phyloP scores from a whole-genome alignment of 2,113 vertebrate species.

The Pteronura brasiliensis region DNA sequence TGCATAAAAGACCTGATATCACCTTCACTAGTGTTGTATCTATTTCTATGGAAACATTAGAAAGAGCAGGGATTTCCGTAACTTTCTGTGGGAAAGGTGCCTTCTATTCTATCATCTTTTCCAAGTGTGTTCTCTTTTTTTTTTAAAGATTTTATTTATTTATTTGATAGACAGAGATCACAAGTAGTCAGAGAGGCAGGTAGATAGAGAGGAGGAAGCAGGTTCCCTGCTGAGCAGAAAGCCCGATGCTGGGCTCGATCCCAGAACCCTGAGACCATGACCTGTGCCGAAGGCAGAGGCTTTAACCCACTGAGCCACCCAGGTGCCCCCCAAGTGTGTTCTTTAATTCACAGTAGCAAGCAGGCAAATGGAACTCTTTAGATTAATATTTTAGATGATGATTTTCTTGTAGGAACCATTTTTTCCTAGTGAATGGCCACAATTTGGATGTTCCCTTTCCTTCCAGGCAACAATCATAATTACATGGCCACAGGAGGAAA shows the following conservation, averaged over 20 bases:
- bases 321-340: not conserved
- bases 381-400: not conserved
- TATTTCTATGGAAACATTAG: slow-evolving; percentile 13
- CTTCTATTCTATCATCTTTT: not conserved
- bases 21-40: not conserved
- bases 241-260: no score
- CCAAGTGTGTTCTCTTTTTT: not conserved
- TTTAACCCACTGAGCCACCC: no score
- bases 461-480: not conserved
- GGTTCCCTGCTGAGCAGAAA: no score
- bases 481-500: fast-evolving
- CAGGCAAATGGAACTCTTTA: not conserved
- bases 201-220: no score
- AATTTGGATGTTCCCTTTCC: not conserved
- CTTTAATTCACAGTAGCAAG: not conserved
- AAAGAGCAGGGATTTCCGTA: not conserved
- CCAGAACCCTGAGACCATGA: no score
- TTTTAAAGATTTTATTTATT: no score
- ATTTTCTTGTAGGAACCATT: not conserved
- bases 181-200: no score
- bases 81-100: not conserved
- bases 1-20: not conserved
- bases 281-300: no score
- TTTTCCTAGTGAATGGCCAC: not conserved
- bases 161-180: no score